Evolutionary conservation across 2,113 vertebrate species (phyloP).

Genomic region (Xiphophorus hellerii): DNA sequence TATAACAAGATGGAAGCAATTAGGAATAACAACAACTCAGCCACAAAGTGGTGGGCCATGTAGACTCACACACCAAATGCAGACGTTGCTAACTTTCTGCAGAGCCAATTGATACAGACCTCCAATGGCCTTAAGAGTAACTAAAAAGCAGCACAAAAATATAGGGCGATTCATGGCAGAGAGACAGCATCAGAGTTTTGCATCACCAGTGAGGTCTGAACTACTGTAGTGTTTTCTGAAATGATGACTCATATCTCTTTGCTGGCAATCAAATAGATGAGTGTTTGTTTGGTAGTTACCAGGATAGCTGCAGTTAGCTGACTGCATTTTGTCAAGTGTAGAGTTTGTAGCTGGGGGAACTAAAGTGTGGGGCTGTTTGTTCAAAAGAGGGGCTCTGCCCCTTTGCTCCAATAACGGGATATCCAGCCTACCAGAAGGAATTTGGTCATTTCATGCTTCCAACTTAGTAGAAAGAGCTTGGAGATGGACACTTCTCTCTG

Average conservation of each 20-base stretch:
- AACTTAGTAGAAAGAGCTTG: neutral
- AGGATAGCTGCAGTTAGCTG: neutral
- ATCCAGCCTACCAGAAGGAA: too few species aligned
- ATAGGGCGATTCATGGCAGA: neutral
- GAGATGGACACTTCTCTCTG: neutral
- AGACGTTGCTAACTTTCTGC: neutral
- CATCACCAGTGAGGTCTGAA: neutral
- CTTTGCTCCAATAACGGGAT: too few species aligned
- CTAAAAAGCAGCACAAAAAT: neutral
- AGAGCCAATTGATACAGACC: neutral
- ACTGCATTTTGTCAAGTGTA: neutral
- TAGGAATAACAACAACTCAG: neutral
- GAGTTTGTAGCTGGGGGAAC: neutral
- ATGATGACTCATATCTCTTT: neutral
- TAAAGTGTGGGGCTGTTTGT: neutral
- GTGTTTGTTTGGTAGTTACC: neutral
- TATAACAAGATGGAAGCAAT: neutral
- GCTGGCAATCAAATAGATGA: neutral
- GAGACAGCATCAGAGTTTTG: neutral
- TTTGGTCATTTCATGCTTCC: neutral
- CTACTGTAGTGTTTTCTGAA: neutral
- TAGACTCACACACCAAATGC: too few species aligned
- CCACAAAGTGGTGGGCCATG: too few species aligned
- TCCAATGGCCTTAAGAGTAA: neutral
- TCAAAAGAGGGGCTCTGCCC: too few species aligned